phyloP scores from a whole-genome alignment of 2,113 vertebrate genomes.

The Triplophysa dalaica region DNA sequence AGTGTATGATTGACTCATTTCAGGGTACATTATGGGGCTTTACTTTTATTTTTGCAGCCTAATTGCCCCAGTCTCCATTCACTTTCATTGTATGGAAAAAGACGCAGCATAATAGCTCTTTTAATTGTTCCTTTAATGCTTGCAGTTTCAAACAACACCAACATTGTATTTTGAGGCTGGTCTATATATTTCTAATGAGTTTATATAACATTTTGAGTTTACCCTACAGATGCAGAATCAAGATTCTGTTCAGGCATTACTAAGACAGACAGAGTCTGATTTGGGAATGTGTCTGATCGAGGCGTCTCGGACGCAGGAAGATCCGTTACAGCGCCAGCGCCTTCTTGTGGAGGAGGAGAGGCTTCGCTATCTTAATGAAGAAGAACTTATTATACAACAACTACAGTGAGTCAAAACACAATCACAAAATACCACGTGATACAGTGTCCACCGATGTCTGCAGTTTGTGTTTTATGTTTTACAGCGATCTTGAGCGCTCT shows the following conservation, averaged over 20 bases:
- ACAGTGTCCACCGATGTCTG: background rate
- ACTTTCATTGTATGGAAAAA: too few species aligned
- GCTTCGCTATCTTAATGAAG: conserved; percentile 94
- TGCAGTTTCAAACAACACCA: too few species aligned
- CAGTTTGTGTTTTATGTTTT: background rate
- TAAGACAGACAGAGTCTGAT: conserved; percentile 91
- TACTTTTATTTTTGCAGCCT: too few species aligned
- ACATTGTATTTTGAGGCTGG: too few species aligned
- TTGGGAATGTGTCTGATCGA: conserved; percentile 91
- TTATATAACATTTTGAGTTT: background rate
- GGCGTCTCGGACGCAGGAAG: conserved; percentile 89
- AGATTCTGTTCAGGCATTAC: conserved; percentile 85
- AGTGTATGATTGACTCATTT: too few species aligned
- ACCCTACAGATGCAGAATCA: conserved; percentile 89
- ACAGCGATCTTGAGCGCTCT: conserved; percentile 90
- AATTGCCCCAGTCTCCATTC: too few species aligned
- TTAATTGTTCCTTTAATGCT: too few species aligned
- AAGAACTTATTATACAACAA: conserved; percentile 95
- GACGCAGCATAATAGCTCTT: too few species aligned
- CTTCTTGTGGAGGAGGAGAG: conserved; percentile 95
- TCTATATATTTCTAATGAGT: background rate
- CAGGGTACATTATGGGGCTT: too few species aligned
- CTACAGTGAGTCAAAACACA: conserved; percentile 83
- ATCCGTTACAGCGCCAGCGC: conserved; percentile 95
- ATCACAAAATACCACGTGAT: background rate